Base-by-base conservation (phyloP, 2,888 invertebrate genomes). In the Campopleginae sp. region DNA sequence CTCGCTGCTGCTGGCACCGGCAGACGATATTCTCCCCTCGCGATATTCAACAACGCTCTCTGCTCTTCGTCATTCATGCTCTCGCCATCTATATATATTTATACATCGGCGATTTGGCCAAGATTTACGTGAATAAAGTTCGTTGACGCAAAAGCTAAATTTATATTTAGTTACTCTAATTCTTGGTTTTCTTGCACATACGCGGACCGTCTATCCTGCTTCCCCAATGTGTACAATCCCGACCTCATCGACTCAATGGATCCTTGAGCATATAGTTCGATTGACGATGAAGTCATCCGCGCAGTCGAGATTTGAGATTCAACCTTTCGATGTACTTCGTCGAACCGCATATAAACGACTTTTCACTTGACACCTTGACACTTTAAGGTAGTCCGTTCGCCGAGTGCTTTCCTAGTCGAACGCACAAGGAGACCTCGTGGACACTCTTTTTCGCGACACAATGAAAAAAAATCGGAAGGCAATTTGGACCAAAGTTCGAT, bases 81-180 rank as follows among this genome's bases (percentile, higher is more conserved):
- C 46, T 31, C 31, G 0, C 46, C 31, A 70, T 27, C 19, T 51
- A 51, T 51, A 68, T 46, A 46, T 54, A 54, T 48, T 33, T 33
- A 54, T 31, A 23, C 42, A 33, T 31, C 46, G 68, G 42, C 19
- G 48, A 42, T 58, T 80, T 19, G 63, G 63, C 51, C 27, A 27
- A 44, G 48, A 78, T 77, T 83, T 70, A 74, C 74, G 42, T 38
- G 82, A 86, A 83, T 83, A 70, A 86, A 86, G 86, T 86, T 86
- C 86, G 86, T 86, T 86, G 83, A 86, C 86, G 86, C 83, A 86
- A 77, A 86, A 82, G 79, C 66, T 63, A 80, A 82, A 83, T 77
- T 77, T 86, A 86, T 86, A 80, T 83, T 83, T 77, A 74, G 82
- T 65, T 75, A 58, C 23, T 58, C 23, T 42, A 33, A 42, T 33